Conservation (phyloP, 2,797 vertebrate species). For the Chelonia mydas region DNA sequence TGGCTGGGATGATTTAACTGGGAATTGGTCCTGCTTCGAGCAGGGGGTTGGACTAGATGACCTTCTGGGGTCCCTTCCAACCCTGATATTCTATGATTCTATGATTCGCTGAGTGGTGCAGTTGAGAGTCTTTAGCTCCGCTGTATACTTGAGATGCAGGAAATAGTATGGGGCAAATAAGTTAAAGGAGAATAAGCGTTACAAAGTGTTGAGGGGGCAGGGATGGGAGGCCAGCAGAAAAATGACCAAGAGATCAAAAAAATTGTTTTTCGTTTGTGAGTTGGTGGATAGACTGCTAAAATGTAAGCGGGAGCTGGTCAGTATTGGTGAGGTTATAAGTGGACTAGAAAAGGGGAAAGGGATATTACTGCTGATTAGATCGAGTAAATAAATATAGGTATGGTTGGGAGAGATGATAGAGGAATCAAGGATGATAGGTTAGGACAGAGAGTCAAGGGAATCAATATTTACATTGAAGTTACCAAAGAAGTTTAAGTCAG, state of each 20-base stretch:
- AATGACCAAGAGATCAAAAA: not conserved
- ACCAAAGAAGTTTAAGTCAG: not conserved
- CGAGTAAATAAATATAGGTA: not conserved
- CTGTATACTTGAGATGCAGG: not conserved
- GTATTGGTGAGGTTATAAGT: not conserved
- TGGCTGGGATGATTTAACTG: too few relatives aligned
- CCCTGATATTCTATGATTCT: too few relatives aligned
- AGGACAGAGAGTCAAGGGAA: not conserved
- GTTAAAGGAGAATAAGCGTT: not conserved
- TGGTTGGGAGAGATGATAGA: not conserved
- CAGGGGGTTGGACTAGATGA: too few relatives aligned
- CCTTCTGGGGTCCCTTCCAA: too few relatives aligned
- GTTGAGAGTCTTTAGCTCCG: not conserved
- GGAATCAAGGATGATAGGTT: not conserved
- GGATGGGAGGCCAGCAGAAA: not conserved
- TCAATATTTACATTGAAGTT: not conserved
- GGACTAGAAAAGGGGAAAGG: not conserved
- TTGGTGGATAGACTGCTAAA: not conserved
- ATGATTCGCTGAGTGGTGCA: not conserved
- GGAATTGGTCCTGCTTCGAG: too few relatives aligned
- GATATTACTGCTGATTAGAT: not conserved
- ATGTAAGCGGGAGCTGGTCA: not conserved
- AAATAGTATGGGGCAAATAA: not conserved
- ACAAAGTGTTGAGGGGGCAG: not conserved
- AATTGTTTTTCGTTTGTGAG: not conserved